phyloP scores from a whole-genome alignment of 2,888 invertebrate species.

The Cactoblastis cactorum region DNA sequence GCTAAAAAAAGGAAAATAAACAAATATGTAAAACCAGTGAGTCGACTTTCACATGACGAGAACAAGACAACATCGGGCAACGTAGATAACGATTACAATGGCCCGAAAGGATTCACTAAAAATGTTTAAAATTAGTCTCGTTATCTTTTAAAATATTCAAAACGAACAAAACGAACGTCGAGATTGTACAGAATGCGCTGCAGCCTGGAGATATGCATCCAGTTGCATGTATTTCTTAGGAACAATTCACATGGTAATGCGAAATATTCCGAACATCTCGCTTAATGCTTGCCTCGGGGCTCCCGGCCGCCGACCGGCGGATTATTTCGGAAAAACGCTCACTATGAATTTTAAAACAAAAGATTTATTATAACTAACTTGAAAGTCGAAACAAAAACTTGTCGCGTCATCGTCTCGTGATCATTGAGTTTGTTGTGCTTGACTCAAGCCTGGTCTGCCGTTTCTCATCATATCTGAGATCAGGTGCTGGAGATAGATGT shows the following conservation, averaged over 20 bases:
- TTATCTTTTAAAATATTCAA: constrained; percentile 23
- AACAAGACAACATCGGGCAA: neutral
- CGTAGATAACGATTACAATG: constrained; percentile 19
- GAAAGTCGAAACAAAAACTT: constrained; percentile 1
- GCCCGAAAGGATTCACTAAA: constrained; percentile 19
- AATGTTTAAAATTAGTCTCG: constrained; percentile 22
- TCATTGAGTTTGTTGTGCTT: neutral
- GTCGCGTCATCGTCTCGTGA: neutral
- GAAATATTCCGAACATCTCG: constrained; percentile 36
- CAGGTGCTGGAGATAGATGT: constrained; percentile 27
- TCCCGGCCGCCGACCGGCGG: constrained; percentile 7
- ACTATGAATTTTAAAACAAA: constrained; percentile 8
- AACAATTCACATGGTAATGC: constrained; percentile 57
- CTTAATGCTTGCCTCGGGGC: constrained; percentile 17
- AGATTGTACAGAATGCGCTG: constrained; percentile 28
- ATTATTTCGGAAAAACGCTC: constrained; percentile 2
- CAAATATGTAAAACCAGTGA: neutral
- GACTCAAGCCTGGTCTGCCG: neutral
- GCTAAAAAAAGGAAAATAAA: no score
- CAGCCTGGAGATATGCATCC: constrained; percentile 45
- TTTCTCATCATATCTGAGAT: constrained; percentile 20
- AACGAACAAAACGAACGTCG: constrained; percentile 22
- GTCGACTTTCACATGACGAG: constrained; percentile 13
- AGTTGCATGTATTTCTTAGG: constrained; percentile 33
- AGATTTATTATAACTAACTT: constrained; percentile 3